These are phyloP conservation scores for Hexactinellida sp. DNA, from an alignment of 37 sponge, comb jelly and placozoan species.

Conservation along the genomic window DNA sequence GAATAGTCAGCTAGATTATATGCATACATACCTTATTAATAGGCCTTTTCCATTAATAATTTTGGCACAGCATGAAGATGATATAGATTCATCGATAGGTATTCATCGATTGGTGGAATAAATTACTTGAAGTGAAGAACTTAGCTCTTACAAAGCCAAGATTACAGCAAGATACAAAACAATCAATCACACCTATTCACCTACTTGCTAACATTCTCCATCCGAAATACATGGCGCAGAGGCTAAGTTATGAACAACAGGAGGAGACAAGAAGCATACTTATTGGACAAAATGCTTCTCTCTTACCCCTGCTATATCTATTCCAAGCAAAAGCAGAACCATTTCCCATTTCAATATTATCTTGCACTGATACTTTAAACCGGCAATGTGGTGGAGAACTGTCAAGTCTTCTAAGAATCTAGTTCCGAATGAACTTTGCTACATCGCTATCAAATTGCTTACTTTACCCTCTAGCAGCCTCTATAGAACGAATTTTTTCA, in stretches of 20 bases:
- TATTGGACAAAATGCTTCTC: neutral
- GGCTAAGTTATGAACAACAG: neutral
- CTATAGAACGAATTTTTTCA: neutral
- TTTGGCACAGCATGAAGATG: neutral
- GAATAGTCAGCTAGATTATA: conserved; percentile 8
- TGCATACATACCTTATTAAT: neutral
- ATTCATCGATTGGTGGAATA: neutral
- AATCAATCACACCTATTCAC: neutral
- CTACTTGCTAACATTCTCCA: neutral
- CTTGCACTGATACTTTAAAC: conserved; percentile 3
- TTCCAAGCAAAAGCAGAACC: conserved; percentile 1
- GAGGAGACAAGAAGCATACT: neutral
- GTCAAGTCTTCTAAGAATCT: neutral
- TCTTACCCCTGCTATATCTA: neutral
- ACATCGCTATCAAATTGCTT: neutral
- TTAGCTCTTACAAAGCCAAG: neutral
- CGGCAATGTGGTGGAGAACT: neutral
- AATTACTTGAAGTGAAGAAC: neutral
- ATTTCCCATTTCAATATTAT: conserved; percentile 5
- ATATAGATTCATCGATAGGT: neutral
- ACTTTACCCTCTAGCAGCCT: neutral
- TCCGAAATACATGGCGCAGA: conserved; percentile 8
- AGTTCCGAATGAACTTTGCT: neutral
- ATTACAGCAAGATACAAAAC: conserved; percentile 6
- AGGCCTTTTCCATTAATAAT: neutral